Conservation (phyloP, 1,140 invertebrate genomes). For the Nebria ingens region DNA sequence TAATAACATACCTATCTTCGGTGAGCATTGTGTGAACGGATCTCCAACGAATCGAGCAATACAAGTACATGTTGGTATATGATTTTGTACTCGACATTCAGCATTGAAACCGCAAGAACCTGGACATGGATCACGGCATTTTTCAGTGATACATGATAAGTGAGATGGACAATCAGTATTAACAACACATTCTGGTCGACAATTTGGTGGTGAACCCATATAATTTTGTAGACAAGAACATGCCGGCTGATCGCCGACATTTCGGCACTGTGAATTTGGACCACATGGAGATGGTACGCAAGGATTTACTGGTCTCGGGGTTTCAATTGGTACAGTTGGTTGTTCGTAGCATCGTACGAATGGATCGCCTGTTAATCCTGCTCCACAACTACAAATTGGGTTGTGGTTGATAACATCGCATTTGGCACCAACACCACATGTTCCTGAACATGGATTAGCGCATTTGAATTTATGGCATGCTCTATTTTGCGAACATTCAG, state of each 20-base stretch:
- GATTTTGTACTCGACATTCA: conserved; percentile 63
- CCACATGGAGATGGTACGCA: conserved; percentile 73
- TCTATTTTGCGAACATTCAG: conserved; percentile 55
- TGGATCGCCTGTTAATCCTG: conserved; percentile 61
- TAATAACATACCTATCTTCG: conserved; percentile 28
- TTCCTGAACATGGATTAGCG: conserved; percentile 56
- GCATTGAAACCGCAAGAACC: conserved; percentile 68
- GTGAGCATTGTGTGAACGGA: conserved; percentile 51
- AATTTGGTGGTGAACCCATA: conserved; percentile 66
- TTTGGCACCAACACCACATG: conserved; percentile 57
- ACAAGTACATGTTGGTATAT: conserved; percentile 64
- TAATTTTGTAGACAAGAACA: conserved; percentile 67
- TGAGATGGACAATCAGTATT: conserved; percentile 70
- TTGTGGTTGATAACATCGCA: conserved; percentile 58
- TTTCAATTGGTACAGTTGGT: conserved; percentile 27
- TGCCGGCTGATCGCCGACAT: conserved; percentile 48
- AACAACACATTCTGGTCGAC: conserved; percentile 67
- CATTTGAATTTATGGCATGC: conserved; percentile 65
- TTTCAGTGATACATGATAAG: conserved; percentile 63
- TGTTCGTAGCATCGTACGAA: conserved; percentile 50
- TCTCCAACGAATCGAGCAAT: conserved; percentile 53
- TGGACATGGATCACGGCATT: conserved; percentile 66
- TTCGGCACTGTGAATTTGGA: conserved; percentile 57
- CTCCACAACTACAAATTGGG: conserved; percentile 61
- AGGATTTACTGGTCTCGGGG: conserved; percentile 44